phyloP scores from a whole-genome alignment of 1,140 invertebrate species.

The Psix sp. region DNA sequence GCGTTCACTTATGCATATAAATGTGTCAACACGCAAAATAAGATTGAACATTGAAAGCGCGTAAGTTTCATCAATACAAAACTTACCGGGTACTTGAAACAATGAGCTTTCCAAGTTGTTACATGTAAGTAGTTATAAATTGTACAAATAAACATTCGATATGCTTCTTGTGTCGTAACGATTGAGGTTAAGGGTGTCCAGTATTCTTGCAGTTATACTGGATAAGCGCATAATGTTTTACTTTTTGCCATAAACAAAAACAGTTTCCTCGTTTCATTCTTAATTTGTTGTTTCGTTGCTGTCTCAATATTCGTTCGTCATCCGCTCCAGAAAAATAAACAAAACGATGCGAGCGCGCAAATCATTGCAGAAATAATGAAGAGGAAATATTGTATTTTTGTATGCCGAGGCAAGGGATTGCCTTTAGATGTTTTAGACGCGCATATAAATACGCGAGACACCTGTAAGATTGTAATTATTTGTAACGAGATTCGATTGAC shows the following conservation, averaged over 20 bases:
- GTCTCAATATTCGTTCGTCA: conserved; percentile 6
- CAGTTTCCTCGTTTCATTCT: neutral
- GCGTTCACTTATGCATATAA: conserved; percentile 7
- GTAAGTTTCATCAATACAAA: conserved; percentile 31
- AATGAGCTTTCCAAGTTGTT: conserved; percentile 67
- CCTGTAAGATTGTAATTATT: conserved; percentile 30
- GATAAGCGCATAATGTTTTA: conserved; percentile 18
- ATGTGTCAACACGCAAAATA: conserved; percentile 12
- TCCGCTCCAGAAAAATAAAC: conserved; percentile 53
- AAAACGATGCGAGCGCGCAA: conserved; percentile 5
- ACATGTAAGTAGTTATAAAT: conserved; percentile 70
- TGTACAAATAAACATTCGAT: conserved; percentile 70
- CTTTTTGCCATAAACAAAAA: conserved; percentile 13
- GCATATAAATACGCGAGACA: conserved; percentile 2
- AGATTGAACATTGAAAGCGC: conserved; percentile 25
- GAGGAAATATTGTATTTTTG: conserved; percentile 52
- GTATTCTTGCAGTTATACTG: conserved; percentile 33
- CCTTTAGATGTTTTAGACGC: conserved; percentile 40
- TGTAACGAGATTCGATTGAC: conserved; percentile 30
- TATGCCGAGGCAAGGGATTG: conserved; percentile 23
- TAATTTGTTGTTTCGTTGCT: neutral
- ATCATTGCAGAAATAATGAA: conserved; percentile 15
- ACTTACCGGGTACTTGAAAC: conserved; percentile 63
- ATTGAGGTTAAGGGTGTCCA: conserved; percentile 46
- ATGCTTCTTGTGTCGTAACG: conserved; percentile 67